Percentiles rank a stretch among this genome's conserved stretches.
Evolutionary conservation across 1,140 invertebrate species (phyloP).

Genomic region (Calliphora vicina): DNA sequence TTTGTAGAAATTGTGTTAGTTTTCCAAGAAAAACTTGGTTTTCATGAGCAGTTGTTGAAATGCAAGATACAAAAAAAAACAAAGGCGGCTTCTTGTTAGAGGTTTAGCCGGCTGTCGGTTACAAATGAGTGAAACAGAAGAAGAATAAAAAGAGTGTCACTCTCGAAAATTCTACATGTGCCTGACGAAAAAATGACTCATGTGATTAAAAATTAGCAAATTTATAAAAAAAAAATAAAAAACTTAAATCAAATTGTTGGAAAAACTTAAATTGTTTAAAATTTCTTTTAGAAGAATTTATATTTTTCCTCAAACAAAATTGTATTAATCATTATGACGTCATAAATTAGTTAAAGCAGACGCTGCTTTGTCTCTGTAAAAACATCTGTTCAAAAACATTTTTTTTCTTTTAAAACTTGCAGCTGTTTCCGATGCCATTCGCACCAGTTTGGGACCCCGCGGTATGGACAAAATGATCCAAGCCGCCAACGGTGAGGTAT

Average conservation of each 20-base stretch:
- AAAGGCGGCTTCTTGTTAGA: background rate
- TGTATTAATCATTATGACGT: background rate
- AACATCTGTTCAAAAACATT: constrained; percentile 16
- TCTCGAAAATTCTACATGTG: constrained; percentile 55
- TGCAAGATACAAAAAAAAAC: background rate
- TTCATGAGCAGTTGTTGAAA: background rate
- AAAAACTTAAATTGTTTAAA: too few species aligned
- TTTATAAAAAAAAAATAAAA: background rate
- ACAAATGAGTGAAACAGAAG: background rate
- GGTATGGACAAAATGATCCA: constrained; percentile 99
- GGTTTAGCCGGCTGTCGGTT: background rate
- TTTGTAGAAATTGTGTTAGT: constrained; percentile 35
- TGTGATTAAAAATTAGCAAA: constrained; percentile 44
- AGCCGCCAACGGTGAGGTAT: constrained; percentile 95
- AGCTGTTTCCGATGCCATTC: constrained; percentile 98
- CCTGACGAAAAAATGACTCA: constrained; percentile 49
- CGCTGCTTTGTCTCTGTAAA: background rate
- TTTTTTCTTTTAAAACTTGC: constrained; percentile 58
- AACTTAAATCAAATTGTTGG: background rate
- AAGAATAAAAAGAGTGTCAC: constrained; percentile 13
- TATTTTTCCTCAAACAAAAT: background rate
- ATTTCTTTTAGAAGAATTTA: too few species aligned
- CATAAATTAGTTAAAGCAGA: background rate
- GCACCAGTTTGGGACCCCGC: constrained; percentile 96
- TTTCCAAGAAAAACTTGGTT: background rate